Base-by-base conservation (phyloP, 2,797 vertebrate genomes). In the Otolemur crassicaudatus region DNA sequence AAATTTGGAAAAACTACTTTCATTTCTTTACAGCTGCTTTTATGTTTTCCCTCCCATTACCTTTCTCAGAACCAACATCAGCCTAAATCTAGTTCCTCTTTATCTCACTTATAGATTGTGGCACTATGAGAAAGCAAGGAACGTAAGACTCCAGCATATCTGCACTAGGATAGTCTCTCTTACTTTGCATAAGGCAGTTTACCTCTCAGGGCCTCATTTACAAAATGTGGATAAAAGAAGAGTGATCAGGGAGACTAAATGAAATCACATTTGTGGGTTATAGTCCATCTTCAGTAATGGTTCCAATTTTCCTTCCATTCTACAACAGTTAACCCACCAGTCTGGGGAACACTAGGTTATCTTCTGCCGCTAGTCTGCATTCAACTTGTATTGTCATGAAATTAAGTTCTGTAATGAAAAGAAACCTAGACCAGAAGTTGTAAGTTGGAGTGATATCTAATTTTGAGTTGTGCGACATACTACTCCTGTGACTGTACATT, bases 221-320 rank as follows among this genome's bases (percentile, higher is more conserved):
- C 72, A 95, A 75, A 84, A 23, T 75, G 6, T 22, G 65, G 79
- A 79, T 81, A 70, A 90, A 87, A 85, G 75, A 40, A 79, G 95
- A 97, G 29, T 34, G 77, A 94, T 69, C 34, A n/a, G 22, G 22
- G 40, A 86, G 69, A 94, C 77, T 37, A 88, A 85, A 81, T 87
- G 56, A 90, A 85, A 56, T 85, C 67, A 58, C 23, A 46, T 49
- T 82, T 93, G 83, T 67, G 63, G 25, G 37, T 31, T 85, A 12
- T 19, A 77, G 34, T 67, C 11, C 13, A 46, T 73, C 79, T 94
- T 87, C 58, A 82, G 8, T 25, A 40, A 80, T 7, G 67, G 37
- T 76, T 88, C 69, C 63, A 56, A 9, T 12, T 69, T 91, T 77
- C 40, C 37, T 95, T 92, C 65, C 34, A 85, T 72, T 91, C 46